Conservation (phyloP, 1,140 invertebrate genomes). For the Pinna nobilis region DNA sequence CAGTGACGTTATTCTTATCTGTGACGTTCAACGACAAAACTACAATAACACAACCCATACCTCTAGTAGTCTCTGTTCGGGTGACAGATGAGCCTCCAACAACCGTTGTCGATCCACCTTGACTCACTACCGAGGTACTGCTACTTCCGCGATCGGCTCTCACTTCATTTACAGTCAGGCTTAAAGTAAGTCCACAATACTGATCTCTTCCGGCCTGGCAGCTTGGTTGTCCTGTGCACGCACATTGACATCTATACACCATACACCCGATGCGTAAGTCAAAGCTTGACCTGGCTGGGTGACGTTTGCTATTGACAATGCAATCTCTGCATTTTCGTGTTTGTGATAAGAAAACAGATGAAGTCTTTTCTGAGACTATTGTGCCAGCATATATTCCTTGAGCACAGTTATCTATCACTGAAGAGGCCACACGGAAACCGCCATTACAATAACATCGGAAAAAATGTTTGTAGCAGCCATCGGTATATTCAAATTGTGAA, state of each 20-base stretch:
- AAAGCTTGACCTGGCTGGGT: conserved; percentile 15
- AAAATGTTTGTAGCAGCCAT: conserved; percentile 30
- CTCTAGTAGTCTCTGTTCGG: conserved; percentile 1
- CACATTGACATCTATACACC: conserved; percentile 33
- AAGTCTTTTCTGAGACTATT: not conserved
- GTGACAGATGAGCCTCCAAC: not conserved
- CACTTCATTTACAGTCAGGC: not conserved
- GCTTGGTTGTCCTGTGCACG: conserved; percentile 21
- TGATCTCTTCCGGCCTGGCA: conserved; percentile 23
- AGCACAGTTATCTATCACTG: conserved; percentile 21
- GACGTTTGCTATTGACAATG: conserved; percentile 18
- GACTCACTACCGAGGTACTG: conserved; percentile 1
- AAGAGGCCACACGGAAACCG: conserved; percentile 28
- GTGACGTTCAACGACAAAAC: not conserved
- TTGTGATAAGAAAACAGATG: conserved; percentile 12
- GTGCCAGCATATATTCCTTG: conserved; percentile 4
- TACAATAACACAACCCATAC: conserved; percentile 1
- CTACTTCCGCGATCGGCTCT: conserved; percentile 1
- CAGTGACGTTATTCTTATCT: not conserved
- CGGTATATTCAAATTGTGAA: conserved; percentile 37
- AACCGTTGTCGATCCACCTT: conserved; percentile 9
- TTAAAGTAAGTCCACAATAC: conserved; percentile 19
- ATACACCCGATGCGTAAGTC: conserved; percentile 27
- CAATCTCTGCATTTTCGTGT: conserved; percentile 16
- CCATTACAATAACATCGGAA: conserved; percentile 40